Evolutionary conservation across 2,888 invertebrate species (phyloP), one percentile per base, ranked within the genome.

Genomic region (Nephrotoma flavescens): DNA sequence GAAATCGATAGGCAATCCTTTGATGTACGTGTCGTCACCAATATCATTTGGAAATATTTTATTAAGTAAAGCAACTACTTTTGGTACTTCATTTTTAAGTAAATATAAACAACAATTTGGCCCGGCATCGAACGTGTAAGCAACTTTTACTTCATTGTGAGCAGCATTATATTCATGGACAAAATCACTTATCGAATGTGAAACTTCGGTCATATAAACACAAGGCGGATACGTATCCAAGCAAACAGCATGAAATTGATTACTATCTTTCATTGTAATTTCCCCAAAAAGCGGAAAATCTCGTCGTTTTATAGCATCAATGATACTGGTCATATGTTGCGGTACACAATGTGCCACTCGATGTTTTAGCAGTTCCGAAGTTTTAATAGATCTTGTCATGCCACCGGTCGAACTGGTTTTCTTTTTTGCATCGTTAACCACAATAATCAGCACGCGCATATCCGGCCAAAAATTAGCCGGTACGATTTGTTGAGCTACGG

Each of bases 111-210:
- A 98, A 4, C 97, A 97, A 93, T 99, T 99, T 86, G 99, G 97
- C 5, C 99, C 99, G 87, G 99, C 99, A 93, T 99, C 99, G 93
- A 97, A 99, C 15, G 99, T 99, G 90, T 99, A 99, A 0, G 98
- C 98, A 6, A 97, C 96, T 92, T 94, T 95, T 19, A 92, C 91
- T 88, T 92, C 91, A n/a, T 94, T 94, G 89, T 92, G 93, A 42
- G 93, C 91, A 83, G 94, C 92, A 91, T 99, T 99, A 90, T 96
- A 98, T 31, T 93, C 92, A 91, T 99, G 97, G 86, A 99, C 94
- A 87, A 98, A 92, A 87, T 95, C 93, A 4, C 96, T 94, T 87
- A 99, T 95, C 41, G 94, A 92, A 90, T 96, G 95, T 0, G 99
- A 99, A 0, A 94, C 93, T 90, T 97, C 96, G 90, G 96, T 98